A percentile compares a stretch with the other conserved stretches of the same genome.
These are phyloP conservation scores for Pitangus sulphuratus DNA, from an alignment of 2,797 vertebrate genomes.

Conservation along the genomic window DNA sequence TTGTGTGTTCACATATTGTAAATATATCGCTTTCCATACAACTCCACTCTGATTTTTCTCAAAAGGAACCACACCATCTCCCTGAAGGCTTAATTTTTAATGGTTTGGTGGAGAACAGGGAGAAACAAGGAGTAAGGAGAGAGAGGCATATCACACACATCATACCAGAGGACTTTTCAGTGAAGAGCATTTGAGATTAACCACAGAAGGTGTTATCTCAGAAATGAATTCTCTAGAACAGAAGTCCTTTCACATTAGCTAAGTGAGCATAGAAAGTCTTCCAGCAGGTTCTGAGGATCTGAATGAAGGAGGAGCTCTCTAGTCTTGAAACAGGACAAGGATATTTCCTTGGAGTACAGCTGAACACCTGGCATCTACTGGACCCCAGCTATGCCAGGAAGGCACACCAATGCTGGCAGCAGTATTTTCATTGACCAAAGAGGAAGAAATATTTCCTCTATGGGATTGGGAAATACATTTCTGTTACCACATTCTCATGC, in stretches of 20 bases:
- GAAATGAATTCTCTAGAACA: background rate
- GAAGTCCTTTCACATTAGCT: background rate
- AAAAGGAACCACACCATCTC: background rate
- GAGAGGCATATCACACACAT: background rate
- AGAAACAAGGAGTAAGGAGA: background rate
- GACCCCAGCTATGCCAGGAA: background rate
- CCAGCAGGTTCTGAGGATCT: background rate
- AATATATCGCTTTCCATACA: background rate
- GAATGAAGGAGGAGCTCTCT: background rate
- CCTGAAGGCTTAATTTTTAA: background rate
- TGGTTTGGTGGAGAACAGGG: background rate
- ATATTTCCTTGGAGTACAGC: background rate
- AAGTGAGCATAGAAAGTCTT: background rate
- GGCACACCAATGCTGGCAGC: background rate
- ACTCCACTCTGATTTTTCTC: background rate
- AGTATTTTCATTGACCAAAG: background rate
- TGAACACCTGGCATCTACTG: background rate
- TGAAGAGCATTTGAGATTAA: background rate
- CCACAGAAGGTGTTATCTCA: background rate
- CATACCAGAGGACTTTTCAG: background rate
- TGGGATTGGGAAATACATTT: background rate
- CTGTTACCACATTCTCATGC: background rate
- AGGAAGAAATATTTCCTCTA: background rate
- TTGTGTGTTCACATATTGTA: fast-evolving
- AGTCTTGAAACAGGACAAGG: background rate